These are phyloP conservation scores for Ophiothrix spiculata DNA, from an alignment of 35 echinoderm and acorn worm species.

Conservation along the genomic window DNA sequence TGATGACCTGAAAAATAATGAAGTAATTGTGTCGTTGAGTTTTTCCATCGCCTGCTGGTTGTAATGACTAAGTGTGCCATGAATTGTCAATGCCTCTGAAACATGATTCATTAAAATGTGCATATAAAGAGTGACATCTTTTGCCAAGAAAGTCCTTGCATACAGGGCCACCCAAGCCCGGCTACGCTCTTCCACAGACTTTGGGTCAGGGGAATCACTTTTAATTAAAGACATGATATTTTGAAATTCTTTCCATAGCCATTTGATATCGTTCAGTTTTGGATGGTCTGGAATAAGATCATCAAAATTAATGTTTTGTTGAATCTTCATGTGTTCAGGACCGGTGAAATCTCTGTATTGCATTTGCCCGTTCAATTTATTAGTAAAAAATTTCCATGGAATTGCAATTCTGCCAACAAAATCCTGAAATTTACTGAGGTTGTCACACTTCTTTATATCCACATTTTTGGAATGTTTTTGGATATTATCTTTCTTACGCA, in stretches of 20 bases:
- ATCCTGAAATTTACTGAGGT: slow-evolving; percentile 36
- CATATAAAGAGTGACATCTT: slow-evolving; percentile 19
- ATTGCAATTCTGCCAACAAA: slow-evolving; percentile 28
- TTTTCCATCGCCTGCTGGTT: slow-evolving; percentile 41
- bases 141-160: slow-evolving; percentile 1
- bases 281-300: slow-evolving; percentile 1
- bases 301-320: not conserved
- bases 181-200: not conserved
- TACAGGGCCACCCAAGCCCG: not conserved
- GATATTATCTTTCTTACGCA: slow-evolving; percentile 30
- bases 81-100: slow-evolving; percentile 14
- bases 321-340: slow-evolving; percentile 9
- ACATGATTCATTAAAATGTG: slow-evolving; percentile 32
- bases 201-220: not conserved
- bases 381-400: slow-evolving; percentile 39
- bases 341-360: not conserved
- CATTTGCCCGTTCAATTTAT: not conserved
- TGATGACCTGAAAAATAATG: slow-evolving; percentile 7
- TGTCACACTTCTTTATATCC: slow-evolving; percentile 20
- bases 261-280: not conserved
- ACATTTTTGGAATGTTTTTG: slow-evolving; percentile 31
- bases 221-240: not conserved
- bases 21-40: slow-evolving; percentile 29
- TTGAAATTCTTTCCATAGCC: not conserved
- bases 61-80: slow-evolving; percentile 8